phyloP scores from a whole-genome alignment of 2,113 vertebrate species.

The Prunella fulvescens region DNA sequence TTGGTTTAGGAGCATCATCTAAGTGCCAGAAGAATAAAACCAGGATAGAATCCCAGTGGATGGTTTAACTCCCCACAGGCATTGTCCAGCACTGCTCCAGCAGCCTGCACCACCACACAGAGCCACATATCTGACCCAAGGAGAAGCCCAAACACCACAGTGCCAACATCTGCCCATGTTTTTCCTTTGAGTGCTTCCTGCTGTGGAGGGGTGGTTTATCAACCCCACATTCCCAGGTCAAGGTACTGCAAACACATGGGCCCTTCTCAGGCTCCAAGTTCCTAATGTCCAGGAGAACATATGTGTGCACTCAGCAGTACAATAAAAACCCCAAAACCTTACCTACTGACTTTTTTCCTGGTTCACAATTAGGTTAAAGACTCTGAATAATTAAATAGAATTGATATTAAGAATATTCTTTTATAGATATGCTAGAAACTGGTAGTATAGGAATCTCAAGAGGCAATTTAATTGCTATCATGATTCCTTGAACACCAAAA shows the following conservation, averaged over 20 bases:
- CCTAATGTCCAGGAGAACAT: not conserved
- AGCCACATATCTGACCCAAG: fast-evolving
- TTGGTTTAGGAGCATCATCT: not conserved
- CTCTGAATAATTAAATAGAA: not conserved
- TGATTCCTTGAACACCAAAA: not conserved
- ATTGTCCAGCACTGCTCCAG: not conserved
- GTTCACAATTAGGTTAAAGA: not conserved
- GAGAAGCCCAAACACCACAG: not conserved
- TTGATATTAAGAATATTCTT: not conserved
- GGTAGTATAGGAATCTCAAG: not conserved
- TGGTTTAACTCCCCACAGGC: not conserved
- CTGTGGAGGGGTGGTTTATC: not conserved
- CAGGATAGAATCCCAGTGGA: not conserved
- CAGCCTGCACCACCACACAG: not conserved
- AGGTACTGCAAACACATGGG: not conserved
- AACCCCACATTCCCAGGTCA: not conserved
- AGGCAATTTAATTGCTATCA: not conserved
- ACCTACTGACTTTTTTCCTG: not conserved
- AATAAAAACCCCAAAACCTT: not conserved
- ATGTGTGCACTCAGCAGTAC: not conserved
- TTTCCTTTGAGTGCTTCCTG: not conserved
- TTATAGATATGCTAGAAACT: not conserved
- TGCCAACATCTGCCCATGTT: not conserved
- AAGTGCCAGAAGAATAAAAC: not conserved
- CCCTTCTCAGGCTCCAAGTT: not conserved